These are phyloP conservation scores for Hemicrepidius hirtus DNA, from an alignment of 2,888 invertebrate species.

Conservation along the genomic window DNA sequence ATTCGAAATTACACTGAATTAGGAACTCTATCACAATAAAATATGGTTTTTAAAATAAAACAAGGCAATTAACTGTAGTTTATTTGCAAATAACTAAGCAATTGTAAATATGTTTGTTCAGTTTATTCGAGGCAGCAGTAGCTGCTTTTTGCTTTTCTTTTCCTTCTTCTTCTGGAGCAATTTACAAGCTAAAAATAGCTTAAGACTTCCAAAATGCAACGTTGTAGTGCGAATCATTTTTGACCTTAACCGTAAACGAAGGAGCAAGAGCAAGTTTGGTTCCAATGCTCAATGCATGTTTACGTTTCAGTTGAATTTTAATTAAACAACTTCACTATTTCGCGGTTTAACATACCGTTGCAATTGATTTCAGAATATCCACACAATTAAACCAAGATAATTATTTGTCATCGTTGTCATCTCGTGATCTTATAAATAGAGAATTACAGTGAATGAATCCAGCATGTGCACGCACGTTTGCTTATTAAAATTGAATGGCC, in stretches of 20 bases:
- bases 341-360: conserved; percentile 34
- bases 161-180: conserved; percentile 23
- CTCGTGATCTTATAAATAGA: not conserved
- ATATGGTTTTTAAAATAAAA: no score
- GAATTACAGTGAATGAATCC: not conserved
- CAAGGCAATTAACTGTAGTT: no score
- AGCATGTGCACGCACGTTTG: not conserved
- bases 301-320: conserved; percentile 22
- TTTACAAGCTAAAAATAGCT: conserved; percentile 33
- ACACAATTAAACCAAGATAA: not conserved
- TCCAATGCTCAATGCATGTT: conserved; percentile 24
- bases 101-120: not conserved
- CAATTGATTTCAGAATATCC: conserved; percentile 21
- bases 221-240: conserved; percentile 24
- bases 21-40: not conserved
- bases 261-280: conserved; percentile 23
- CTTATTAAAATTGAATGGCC: not conserved
- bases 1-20: not conserved
- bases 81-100: not conserved
- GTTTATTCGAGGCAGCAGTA: not conserved
- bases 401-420: not conserved
- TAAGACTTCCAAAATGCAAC: conserved; percentile 14
- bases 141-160: not conserved
- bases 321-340: conserved; percentile 32
- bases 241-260: conserved; percentile 42